phyloP scores from a whole-genome alignment of 30 jellyfish, hydroid and myxozoan genomes.

The Pseudorhiza aurosa region DNA sequence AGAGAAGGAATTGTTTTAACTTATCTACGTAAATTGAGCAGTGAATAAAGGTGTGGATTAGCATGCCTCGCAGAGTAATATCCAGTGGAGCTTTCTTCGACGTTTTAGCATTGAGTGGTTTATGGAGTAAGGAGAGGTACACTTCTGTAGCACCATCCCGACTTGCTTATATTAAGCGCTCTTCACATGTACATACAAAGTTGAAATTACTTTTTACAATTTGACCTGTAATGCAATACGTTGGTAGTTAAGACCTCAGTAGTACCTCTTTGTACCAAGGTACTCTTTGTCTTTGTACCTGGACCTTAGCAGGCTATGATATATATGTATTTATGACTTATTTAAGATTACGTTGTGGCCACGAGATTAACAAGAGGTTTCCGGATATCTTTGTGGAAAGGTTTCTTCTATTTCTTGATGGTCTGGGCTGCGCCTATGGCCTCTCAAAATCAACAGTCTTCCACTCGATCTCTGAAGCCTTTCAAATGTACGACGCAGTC shows the following conservation, averaged over 20 bases:
- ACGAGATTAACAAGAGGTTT: neutral
- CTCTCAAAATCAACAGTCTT: neutral
- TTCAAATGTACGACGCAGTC: too few relatives aligned
- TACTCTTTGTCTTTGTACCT: neutral
- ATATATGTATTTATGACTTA: neutral
- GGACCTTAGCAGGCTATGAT: neutral
- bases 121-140: too few relatives aligned
- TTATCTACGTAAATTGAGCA: too few relatives aligned
- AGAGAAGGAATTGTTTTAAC: too few relatives aligned
- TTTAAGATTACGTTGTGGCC: neutral
- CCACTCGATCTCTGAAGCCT: neutral
- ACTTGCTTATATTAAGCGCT: slow-evolving; percentile 1
- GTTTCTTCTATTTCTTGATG: neutral
- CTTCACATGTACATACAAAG: too few relatives aligned
- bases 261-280: too few relatives aligned
- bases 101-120: too few relatives aligned
- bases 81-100: too few relatives aligned
- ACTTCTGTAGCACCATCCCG: too few relatives aligned
- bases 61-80: too few relatives aligned
- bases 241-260: neutral
- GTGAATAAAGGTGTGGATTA: too few relatives aligned
- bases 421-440: neutral
- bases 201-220: neutral
- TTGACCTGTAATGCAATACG: neutral
- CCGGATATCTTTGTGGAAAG: neutral